These are phyloP conservation scores for Montipora sp. DNA, from an alignment of 64 coral and sea anemone genomes.

Conservation along the genomic window DNA sequence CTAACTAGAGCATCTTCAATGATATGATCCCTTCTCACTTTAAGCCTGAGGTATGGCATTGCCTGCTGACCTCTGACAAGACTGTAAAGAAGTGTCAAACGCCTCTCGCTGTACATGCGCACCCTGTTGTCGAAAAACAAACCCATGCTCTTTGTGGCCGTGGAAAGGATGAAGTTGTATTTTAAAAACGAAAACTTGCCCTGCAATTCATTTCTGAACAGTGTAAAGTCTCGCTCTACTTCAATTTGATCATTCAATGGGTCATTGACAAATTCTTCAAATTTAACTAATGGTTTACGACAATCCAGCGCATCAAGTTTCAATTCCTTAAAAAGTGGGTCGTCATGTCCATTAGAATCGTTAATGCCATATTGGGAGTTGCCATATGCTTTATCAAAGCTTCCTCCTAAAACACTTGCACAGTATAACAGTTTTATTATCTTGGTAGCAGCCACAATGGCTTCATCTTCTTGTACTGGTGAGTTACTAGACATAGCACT, in stretches of 20 bases:
- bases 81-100: constrained; percentile 90
- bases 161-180: constrained; percentile 94
- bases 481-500: constrained; percentile 12
- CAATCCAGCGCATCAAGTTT: constrained; percentile 71
- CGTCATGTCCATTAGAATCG: neutral
- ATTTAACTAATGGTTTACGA: constrained; percentile 72
- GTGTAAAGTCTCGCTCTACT: constrained; percentile 91
- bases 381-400: constrained; percentile 13
- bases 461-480: constrained; percentile 88
- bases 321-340: constrained; percentile 78
- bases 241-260: constrained; percentile 97
- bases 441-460: constrained; percentile 80
- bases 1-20: constrained; percentile 98
- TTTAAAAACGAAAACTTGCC: constrained; percentile 90
- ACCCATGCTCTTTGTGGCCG: constrained; percentile 92
- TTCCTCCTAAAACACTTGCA: constrained; percentile 80
- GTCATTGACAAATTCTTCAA: constrained; percentile 97
- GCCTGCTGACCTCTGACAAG: constrained; percentile 86
- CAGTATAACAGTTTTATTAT: constrained; percentile 82
- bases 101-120: constrained; percentile 93
- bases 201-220: constrained; percentile 76
- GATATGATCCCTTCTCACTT: constrained; percentile 89
- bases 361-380: constrained; percentile 1
- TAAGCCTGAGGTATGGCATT: constrained; percentile 89
- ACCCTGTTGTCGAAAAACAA: constrained; percentile 97